A percentile compares a stretch with the other conserved stretches of the same genome.
Evolutionary conservation across 2,797 vertebrate species (phyloP).

Genomic region (Tamandua tetradactyla): DNA sequence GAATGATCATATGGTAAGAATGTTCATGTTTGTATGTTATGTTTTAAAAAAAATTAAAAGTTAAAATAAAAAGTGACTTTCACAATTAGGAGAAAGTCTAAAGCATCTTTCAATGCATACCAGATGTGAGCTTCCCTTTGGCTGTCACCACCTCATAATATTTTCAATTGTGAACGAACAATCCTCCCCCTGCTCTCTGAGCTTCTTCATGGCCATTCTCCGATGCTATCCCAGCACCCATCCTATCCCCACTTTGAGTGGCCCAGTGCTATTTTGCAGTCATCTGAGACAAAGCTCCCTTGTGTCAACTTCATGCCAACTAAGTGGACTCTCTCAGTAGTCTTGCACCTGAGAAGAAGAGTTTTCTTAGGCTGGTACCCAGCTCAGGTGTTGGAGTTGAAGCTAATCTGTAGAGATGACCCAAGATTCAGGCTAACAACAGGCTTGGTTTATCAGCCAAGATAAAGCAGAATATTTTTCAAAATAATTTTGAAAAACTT

Average conservation of each 20-base stretch:
- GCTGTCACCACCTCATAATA: neutral
- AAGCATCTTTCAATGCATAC: neutral
- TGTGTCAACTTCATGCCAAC: neutral
- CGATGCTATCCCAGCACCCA: neutral
- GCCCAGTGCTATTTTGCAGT: neutral
- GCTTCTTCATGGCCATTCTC: neutral
- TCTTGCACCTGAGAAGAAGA: neutral
- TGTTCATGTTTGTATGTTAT: too few species aligned
- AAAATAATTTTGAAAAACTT: neutral
- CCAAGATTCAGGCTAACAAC: neutral
- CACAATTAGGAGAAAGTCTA: neutral
- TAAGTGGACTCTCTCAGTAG: neutral
- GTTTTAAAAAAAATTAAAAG: too few species aligned
- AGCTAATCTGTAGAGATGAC: neutral
- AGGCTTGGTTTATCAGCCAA: neutral
- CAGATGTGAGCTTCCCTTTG: neutral
- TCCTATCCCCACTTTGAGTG: neutral
- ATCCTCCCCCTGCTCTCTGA: neutral
- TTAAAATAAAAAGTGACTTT: too few species aligned
- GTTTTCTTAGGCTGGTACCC: neutral
- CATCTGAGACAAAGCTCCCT: neutral
- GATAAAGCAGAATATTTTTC: neutral
- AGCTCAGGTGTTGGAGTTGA: neutral
- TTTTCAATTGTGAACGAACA: neutral
- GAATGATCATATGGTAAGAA: too few species aligned